Percentiles rank a stretch among this genome's conserved stretches.
phyloP scores from a whole-genome alignment of 2,797 vertebrate species.

The Hipposideros larvatus region DNA sequence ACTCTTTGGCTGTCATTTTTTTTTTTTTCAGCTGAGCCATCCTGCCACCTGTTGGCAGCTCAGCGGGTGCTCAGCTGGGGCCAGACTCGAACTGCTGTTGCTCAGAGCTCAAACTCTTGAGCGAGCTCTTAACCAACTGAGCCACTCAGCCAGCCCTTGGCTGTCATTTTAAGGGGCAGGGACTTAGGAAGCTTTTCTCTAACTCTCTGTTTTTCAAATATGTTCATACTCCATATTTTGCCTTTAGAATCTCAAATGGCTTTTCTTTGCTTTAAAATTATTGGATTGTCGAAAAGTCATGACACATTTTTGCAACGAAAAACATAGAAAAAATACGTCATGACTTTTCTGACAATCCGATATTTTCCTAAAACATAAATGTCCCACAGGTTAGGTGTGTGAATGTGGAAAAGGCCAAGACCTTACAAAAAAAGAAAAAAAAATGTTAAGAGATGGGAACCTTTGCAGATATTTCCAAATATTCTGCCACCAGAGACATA shows the following conservation, averaged over 20 bases:
- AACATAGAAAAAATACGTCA: no score
- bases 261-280: not conserved
- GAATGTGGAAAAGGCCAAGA: not conserved
- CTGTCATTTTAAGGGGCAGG: accelerated
- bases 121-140: no score
- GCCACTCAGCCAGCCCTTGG: not conserved
- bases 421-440: not conserved
- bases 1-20: not conserved
- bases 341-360: no score
- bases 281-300: no score
- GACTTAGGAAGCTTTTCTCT: not conserved
- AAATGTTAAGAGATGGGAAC: not conserved
- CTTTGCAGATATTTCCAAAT: not conserved
- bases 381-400: not conserved
- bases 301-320: no score
- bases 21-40: no score
- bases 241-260: not conserved
- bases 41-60: no score
- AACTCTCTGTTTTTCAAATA: not conserved
- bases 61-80: no score
- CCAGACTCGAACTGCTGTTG: no score
- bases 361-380: not conserved
- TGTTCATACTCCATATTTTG: not conserved
- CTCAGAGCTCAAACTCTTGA: no score
- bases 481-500: not conserved